phyloP scores from a whole-genome alignment of 2,888 invertebrate genomes.

The Eupithecia subumbrata region DNA sequence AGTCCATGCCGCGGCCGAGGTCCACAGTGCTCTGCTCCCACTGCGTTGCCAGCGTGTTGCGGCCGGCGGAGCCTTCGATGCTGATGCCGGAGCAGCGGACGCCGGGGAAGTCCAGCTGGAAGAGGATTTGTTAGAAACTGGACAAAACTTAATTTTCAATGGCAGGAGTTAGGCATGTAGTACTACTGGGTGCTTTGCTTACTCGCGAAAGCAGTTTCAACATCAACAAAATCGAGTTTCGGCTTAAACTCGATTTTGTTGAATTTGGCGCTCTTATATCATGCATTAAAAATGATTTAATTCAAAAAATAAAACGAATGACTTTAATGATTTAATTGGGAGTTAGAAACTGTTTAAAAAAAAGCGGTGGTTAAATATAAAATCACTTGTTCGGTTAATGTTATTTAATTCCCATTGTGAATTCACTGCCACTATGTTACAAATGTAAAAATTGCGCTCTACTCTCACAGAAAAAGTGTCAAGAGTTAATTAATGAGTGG shows the following conservation, averaged over 20 bases:
- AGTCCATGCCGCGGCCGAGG: conserved; percentile 91
- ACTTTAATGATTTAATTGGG: neutral
- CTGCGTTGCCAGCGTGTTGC: conserved; percentile 86
- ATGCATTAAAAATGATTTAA: neutral
- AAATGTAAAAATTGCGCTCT: neutral
- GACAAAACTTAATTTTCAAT: neutral
- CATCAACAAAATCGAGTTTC: neutral
- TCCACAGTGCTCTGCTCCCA: conserved; percentile 93
- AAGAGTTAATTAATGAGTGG: no score
- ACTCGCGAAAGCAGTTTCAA: neutral
- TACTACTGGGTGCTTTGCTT: neutral
- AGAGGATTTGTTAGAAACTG: neutral
- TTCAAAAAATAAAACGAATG: neutral
- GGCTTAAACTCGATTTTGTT: neutral
- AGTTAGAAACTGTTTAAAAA: neutral
- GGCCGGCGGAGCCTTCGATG: conserved; percentile 79
- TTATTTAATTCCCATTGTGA: neutral
- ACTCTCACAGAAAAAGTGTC: neutral
- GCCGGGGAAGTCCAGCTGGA: conserved; percentile 85
- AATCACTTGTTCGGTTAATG: neutral
- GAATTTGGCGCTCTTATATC: neutral
- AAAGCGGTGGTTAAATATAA: neutral
- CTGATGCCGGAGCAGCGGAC: conserved; percentile 83
- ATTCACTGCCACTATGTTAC: neutral
- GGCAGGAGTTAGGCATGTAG: neutral